A percentile compares a stretch with the other conserved stretches of the same genome.
These are phyloP conservation scores for Grantiella picta DNA, from an alignment of 2,113 vertebrate genomes.

Conservation along the genomic window DNA sequence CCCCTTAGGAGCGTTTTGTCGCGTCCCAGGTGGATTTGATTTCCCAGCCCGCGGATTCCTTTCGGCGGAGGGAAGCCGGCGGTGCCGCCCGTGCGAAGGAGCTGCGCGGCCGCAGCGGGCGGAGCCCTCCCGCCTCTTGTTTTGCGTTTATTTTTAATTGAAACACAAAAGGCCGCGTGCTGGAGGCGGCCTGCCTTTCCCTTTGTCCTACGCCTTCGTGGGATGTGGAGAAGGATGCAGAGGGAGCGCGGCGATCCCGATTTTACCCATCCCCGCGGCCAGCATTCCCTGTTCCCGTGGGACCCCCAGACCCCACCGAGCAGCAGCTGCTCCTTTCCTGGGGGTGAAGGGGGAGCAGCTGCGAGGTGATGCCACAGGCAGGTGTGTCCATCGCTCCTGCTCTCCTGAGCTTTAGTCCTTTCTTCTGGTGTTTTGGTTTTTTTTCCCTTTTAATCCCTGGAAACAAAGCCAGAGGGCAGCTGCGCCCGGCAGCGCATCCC, in stretches of 20 bases:
- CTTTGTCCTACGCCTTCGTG: background rate
- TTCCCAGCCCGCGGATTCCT: background rate
- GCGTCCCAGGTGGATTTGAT: background rate
- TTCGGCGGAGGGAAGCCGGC: background rate
- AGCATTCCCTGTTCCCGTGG: background rate
- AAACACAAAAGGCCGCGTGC: slow-evolving; percentile 33
- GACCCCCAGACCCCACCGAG: background rate
- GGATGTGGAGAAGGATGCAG: background rate
- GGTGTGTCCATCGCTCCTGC: background rate
- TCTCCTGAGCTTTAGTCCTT: background rate
- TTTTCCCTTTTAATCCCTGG: background rate
- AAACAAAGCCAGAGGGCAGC: slow-evolving; percentile 43
- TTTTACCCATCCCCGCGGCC: background rate
- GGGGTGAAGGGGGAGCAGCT: slow-evolving; percentile 14
- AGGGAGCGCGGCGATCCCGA: background rate
- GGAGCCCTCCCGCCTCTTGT: background rate
- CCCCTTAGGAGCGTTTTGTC: fast-evolving
- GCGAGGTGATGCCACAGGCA: background rate
- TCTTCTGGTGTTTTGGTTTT: background rate
- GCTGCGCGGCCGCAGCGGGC: background rate
- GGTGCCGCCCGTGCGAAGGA: background rate
- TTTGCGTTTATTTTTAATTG: slow-evolving; percentile 25
- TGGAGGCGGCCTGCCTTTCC: background rate
- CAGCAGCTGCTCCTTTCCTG: slow-evolving; percentile 14
- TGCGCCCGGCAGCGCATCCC: slow-evolving; percentile 6